A percentile compares a stretch with the other conserved stretches of the same genome.
These are phyloP conservation scores for Cataglyphis cursor DNA, from an alignment of 2,888 invertebrate genomes.

Conservation along the genomic window DNA sequence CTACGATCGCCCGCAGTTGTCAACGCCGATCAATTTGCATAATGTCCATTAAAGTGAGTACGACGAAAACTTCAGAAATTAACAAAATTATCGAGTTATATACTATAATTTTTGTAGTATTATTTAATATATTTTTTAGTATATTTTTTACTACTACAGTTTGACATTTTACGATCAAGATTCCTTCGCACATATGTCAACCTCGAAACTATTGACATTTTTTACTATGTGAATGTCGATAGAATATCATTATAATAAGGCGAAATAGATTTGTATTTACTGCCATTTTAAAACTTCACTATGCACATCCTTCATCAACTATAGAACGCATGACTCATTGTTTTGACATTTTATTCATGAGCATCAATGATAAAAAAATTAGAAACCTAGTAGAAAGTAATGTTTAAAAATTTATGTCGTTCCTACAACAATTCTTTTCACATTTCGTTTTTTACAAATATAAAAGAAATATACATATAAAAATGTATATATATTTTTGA, in stretches of 20 bases:
- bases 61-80: background rate
- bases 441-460: background rate
- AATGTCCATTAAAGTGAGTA: conserved; percentile 79
- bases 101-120: no score
- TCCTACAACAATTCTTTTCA: background rate
- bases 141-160: background rate
- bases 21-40: conserved; percentile 76
- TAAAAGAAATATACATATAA: background rate
- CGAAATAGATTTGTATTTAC: background rate
- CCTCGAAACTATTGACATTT: conserved; percentile 71
- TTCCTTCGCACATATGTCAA: conserved; percentile 35
- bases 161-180: conserved; percentile 48
- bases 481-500: background rate
- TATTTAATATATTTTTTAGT: no score
- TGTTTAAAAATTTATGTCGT: background rate
- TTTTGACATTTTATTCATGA: conserved; percentile 6
- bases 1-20: conserved; percentile 73
- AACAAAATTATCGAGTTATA: background rate
- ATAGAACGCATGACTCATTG: background rate
- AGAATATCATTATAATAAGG: conserved; percentile 6
- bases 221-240: conserved; percentile 17
- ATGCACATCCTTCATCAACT: background rate
- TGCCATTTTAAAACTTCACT: background rate
- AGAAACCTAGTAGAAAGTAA: background rate
- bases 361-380: background rate